Base-by-base conservation (phyloP, 2,888 invertebrate genomes). In the Elegia similella region DNA sequence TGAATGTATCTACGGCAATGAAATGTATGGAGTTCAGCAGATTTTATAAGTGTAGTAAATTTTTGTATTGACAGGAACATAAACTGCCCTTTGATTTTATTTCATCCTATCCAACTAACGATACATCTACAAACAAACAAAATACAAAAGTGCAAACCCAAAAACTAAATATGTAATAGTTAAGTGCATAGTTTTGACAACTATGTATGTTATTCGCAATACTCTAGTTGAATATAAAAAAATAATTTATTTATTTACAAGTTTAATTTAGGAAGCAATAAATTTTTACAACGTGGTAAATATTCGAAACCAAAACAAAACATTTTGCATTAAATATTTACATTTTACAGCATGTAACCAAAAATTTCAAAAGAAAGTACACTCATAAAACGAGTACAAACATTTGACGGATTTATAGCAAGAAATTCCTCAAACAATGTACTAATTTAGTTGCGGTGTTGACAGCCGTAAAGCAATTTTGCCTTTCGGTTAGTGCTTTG, bases 371-470 rank as follows among this genome's bases (percentile, higher is more conserved):
- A 52, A 52, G 42, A 53, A 42, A 47, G 43, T 61, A 62, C 23
- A 23, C 34, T 62, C 65, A 65, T 62, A 61, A 74, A 70, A 72
- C 64, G 69, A 66, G 59, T 61, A 62, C 64, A 74, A 75, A 74
- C 66, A 62, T 17, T 15, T 61, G 65, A 62, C 71, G 70, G 72
- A 78, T 83, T 79, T 77, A 82, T 69, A 67, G 70, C 65, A 63
- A 60, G 60, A 63, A 69, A 70, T 69, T 64, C 62, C 62, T 65
- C 54, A 60, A 64, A 63, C 68, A 68, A 73, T 68, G 63, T 66
- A 63, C 64, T 62, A 63, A 72, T 77, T 78, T 75, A 80, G 77
- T 80, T 84, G 82, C 72, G 82, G 86, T 78, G 82, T 77, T 82
- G 86, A 86, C 86, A 84, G 69, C 79, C 75, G 72, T 81, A 77